phyloP scores from a whole-genome alignment of 2,888 invertebrate genomes.

The Ophion ventricosus region DNA sequence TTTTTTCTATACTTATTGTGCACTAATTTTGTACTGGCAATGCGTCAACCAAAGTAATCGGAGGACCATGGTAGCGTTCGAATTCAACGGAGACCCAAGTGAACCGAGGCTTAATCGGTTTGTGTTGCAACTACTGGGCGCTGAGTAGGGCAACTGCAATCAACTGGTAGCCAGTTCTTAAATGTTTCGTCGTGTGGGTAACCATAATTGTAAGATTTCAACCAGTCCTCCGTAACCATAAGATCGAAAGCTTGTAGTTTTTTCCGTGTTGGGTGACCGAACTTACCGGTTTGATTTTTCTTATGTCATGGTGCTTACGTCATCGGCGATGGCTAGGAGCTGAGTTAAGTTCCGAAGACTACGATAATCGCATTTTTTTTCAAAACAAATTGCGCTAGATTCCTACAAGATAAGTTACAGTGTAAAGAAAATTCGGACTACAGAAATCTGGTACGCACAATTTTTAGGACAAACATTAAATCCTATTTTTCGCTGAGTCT shows the following conservation, averaged over 20 bases:
- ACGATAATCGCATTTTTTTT: background rate
- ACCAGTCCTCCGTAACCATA: background rate
- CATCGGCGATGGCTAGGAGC: background rate
- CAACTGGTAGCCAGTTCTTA: background rate
- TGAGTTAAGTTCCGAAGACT: background rate
- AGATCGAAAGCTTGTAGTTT: background rate
- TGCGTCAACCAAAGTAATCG: background rate
- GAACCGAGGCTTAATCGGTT: background rate
- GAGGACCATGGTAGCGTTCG: background rate
- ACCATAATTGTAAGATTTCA: background rate
- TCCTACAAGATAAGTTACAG: background rate
- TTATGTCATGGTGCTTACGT: background rate
- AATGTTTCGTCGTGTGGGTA: background rate
- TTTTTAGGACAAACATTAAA: background rate
- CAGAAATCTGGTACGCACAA: background rate
- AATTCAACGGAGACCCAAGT: background rate
- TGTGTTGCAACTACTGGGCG: background rate
- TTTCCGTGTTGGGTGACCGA: background rate
- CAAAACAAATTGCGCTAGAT: background rate
- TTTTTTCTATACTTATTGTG: constrained; percentile 13
- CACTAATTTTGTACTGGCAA: background rate
- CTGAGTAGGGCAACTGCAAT: background rate
- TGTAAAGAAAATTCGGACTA: background rate
- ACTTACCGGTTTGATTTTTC: background rate
- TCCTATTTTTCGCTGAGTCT: background rate